Conservation (phyloP, 2,797 vertebrate species). For the Bradypus variegatus region DNA sequence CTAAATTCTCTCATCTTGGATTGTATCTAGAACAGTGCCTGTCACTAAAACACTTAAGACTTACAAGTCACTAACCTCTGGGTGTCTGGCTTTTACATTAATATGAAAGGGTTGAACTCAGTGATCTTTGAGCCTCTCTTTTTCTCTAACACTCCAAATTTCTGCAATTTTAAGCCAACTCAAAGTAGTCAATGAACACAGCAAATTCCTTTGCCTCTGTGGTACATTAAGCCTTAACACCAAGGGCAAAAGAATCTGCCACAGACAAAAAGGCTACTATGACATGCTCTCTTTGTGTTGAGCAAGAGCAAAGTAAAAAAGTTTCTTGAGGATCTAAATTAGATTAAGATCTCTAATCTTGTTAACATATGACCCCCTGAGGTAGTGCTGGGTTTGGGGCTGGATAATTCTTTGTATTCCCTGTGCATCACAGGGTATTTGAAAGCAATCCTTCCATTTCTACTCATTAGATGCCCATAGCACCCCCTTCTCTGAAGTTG, state of each 20-base stretch:
- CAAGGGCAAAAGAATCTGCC: not conserved
- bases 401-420: not conserved
- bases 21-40: not conserved
- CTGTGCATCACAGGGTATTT: not conserved
- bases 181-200: conserved; percentile 13
- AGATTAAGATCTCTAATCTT: conserved; percentile 41
- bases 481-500: not conserved
- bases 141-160: not conserved
- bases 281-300: not conserved
- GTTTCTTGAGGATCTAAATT: conserved; percentile 37
- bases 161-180: conserved; percentile 24
- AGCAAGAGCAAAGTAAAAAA: conserved; percentile 15
- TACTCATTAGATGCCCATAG: not conserved
- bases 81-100: not conserved
- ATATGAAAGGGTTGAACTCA: not conserved
- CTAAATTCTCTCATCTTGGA: not conserved
- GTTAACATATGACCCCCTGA: not conserved
- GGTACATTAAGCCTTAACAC: not conserved
- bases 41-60: not conserved
- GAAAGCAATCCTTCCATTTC: not conserved
- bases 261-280: conserved; percentile 14
- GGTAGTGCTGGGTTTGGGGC: not conserved
- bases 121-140: not conserved
- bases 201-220: not conserved
- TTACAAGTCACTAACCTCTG: not conserved